Conservation (phyloP, 2,113 vertebrate genomes). For the Sturnira hondurensis region DNA sequence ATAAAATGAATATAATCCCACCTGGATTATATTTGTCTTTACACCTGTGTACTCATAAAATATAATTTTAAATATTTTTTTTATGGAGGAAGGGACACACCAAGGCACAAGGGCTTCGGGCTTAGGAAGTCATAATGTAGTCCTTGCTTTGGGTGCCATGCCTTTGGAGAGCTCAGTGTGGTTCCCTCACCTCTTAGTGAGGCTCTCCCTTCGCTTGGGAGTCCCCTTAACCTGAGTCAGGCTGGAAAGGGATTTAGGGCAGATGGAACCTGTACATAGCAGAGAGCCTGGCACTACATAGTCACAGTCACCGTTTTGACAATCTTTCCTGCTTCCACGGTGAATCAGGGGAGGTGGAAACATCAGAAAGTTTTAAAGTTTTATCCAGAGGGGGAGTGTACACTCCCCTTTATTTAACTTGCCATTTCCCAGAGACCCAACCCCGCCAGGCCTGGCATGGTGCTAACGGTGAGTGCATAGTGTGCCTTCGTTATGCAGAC, state of each 20-base stretch:
- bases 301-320: background rate
- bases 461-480: accelerated
- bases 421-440: background rate
- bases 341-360: background rate
- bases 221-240: background rate
- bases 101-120: background rate
- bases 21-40: background rate
- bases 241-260: background rate
- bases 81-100: background rate
- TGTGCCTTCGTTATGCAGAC: background rate
- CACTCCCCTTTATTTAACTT: background rate
- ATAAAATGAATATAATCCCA: background rate
- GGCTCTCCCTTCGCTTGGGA: background rate
- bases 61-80: background rate
- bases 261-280: background rate
- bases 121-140: accelerated
- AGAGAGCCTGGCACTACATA: background rate
- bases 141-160: background rate
- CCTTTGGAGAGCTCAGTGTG: background rate
- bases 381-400: background rate
- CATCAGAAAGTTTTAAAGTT: background rate
- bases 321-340: background rate
- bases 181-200: background rate
- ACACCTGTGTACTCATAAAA: background rate
- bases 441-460: accelerated